Evolutionary conservation across 2,113 vertebrate genomes (phyloP), one percentile per base, ranked within the genome.

Genomic region (Gambusia affinis): DNA sequence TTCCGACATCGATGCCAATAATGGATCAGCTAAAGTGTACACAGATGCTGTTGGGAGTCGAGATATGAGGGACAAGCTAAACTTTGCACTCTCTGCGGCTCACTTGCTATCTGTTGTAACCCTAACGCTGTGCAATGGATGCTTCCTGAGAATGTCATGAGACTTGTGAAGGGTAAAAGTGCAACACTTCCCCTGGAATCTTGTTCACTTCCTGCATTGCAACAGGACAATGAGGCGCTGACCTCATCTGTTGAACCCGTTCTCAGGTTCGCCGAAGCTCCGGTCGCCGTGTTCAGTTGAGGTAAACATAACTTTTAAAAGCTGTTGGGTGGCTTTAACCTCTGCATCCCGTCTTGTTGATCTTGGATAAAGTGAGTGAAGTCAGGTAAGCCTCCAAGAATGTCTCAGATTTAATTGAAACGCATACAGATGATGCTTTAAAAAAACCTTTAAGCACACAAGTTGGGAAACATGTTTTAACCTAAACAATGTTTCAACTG

Each of bases 111-210:
- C 81, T 81, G 35, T 67, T 64, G 65, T 60, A 77, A 70, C 82
- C 33, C 22, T 35, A 42, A 74, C 72, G 51, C 62, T 3, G 39
- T 64, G 44, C 63, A 35, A 73, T 47, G 74, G 63, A 80, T 44
- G 35, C 67, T 89, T 92, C 89, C 90, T 91, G 85, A 85, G 84
- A 85, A 90, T 87, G 82, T 83, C 60, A 67, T 54, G 72, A 51
- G 17, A 79, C 33, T 66, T 44, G 11, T 63, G 39, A 51, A 79
- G 47, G 39, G 77, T 70, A 75, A 77, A 68, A 80, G 62, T 60
- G 15, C 47, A 76, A 60, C 30, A 70, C 62, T 88, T 88, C 76
- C 86, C 84, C 62, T 75, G 24, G 17, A 35, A 64, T 80, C 28
- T 64, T 1, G 17, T 78, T 80, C 60, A 73, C 67, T 86, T 91